Conservation (phyloP, 2,888 invertebrate species). For the Odontocolon sp. region DNA sequence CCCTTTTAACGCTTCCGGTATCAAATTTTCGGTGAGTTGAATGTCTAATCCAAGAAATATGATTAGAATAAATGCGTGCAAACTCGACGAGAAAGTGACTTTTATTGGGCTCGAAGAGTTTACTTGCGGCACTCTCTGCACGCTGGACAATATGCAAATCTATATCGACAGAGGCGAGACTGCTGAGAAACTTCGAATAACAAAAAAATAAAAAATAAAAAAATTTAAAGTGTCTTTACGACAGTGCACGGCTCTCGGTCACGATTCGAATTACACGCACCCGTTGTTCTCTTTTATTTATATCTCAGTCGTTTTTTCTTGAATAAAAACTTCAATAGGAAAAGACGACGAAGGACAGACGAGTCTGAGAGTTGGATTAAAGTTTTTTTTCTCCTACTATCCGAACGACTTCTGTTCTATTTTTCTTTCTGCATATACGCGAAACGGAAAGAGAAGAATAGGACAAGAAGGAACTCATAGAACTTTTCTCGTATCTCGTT, state of each 20-base stretch:
- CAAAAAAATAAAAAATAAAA: background rate
- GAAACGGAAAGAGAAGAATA: background rate
- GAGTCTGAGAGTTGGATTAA: conserved; percentile 38
- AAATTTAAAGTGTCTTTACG: background rate
- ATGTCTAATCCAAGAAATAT: conserved; percentile 28
- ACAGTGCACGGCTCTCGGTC: background rate
- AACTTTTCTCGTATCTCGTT: conserved; percentile 45
- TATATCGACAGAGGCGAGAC: background rate
- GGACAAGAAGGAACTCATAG: conserved; percentile 19
- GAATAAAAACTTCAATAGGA: conserved; percentile 33
- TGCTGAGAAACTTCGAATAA: background rate
- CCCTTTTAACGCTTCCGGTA: conserved; percentile 36
- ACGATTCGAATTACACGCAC: conserved; percentile 21
- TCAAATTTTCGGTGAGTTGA: conserved; percentile 34
- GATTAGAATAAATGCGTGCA: background rate
- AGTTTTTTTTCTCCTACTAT: conserved; percentile 33
- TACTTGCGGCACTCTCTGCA: background rate
- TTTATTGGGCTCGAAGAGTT: background rate
- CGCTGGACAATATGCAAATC: conserved; percentile 19
- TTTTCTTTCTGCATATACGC: conserved; percentile 6
- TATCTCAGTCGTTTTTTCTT: background rate
- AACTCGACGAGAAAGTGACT: conserved; percentile 1
- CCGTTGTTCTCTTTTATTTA: conserved; percentile 20
- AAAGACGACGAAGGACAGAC: background rate
- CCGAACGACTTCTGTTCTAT: conserved; percentile 8